A percentile compares a stretch with the other conserved stretches of the same genome.
These are phyloP conservation scores for Ornithorhynchus anatinus DNA, from an alignment of 2,113 vertebrate genomes.

Conservation along the genomic window DNA sequence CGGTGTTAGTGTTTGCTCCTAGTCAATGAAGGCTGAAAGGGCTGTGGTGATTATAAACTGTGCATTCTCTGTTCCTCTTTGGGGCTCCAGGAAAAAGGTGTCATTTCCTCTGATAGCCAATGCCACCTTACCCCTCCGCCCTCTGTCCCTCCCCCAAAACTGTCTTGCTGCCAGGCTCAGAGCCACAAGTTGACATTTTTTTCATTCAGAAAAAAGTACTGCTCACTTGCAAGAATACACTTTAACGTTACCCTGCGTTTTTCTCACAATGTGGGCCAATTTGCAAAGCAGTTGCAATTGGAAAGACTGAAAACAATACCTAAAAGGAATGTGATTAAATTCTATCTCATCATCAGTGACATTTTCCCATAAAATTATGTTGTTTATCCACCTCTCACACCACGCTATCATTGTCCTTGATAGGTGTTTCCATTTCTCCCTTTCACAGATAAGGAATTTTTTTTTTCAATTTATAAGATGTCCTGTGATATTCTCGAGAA, in stretches of 20 bases:
- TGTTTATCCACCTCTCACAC: neutral
- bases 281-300: neutral
- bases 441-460: neutral
- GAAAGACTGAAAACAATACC: neutral
- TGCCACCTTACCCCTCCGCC: too few species aligned
- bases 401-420: neutral
- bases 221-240: too few species aligned
- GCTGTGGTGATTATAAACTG: too few species aligned
- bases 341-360: neutral
- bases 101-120: too few species aligned
- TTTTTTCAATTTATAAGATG: slow-evolving; percentile 9
- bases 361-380: neutral
- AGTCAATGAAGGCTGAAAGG: too few species aligned
- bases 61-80: too few species aligned
- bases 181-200: too few species aligned
- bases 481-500: neutral
- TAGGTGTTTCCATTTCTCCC: neutral
- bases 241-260: slow-evolving; percentile 3
- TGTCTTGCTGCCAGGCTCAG: too few species aligned
- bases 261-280: neutral
- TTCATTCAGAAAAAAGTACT: too few species aligned
- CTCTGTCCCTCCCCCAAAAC: too few species aligned
- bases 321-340: neutral
- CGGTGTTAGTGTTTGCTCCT: too few species aligned
- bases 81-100: too few species aligned